phyloP scores from a whole-genome alignment of 2,797 vertebrate genomes.

The Acestrorhynchus altus region DNA sequence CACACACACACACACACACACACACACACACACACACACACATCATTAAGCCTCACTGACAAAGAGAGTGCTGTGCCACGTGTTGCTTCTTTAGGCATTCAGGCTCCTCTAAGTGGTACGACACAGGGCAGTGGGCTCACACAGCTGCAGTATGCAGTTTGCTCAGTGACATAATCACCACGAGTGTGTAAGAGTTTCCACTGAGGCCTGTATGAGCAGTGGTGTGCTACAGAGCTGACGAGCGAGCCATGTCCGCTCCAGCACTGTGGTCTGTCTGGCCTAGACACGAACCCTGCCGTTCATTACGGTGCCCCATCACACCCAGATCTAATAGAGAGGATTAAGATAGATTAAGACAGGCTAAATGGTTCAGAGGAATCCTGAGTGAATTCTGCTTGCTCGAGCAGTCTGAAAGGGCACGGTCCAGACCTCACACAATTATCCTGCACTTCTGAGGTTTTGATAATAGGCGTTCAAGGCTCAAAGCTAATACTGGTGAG shows the following conservation, averaged over 20 bases:
- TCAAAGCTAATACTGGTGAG: neutral
- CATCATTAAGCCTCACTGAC: slow-evolving; percentile 38
- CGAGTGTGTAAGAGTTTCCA: slow-evolving; percentile 57
- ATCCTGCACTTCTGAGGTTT: neutral
- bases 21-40: neutral
- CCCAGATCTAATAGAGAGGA: slow-evolving; percentile 15
- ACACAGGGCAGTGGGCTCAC: slow-evolving; percentile 8
- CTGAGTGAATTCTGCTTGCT: neutral
- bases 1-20: neutral
- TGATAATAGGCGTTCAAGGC: neutral
- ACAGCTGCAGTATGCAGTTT: slow-evolving; percentile 43
- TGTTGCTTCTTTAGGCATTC: slow-evolving; percentile 19
- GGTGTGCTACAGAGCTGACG: slow-evolving; percentile 18
- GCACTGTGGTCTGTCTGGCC: slow-evolving; percentile 39
- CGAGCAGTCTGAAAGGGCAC: neutral
- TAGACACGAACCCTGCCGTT: slow-evolving; percentile 8
- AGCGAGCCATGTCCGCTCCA: slow-evolving; percentile 33
- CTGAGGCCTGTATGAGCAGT: slow-evolving; percentile 33
- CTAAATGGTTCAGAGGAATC: slow-evolving; percentile 9
- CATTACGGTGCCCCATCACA: slow-evolving; percentile 9
- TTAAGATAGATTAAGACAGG: slow-evolving; percentile 10
- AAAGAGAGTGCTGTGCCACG: slow-evolving; percentile 39
- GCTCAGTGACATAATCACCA: slow-evolving; percentile 43
- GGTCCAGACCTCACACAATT: neutral
- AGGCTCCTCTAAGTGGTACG: slow-evolving; percentile 25